Percentiles rank a stretch among this genome's conserved stretches.
Conservation (phyloP, 1,140 invertebrate species). For the Acromyrmex charruanus region DNA sequence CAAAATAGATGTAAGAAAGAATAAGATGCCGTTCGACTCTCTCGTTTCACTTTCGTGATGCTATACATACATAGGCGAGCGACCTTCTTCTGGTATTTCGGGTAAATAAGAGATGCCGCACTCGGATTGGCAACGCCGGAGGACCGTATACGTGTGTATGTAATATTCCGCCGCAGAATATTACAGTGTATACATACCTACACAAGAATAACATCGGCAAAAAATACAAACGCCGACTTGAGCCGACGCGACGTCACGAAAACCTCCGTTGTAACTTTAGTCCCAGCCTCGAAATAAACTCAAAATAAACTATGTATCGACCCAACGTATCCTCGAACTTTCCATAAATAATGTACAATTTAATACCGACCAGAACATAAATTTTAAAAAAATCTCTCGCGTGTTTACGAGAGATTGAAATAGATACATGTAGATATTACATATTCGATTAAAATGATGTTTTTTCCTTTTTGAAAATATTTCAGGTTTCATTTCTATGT, state of each 20-base stretch:
- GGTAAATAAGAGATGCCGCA: conserved; percentile 43
- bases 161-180: neutral
- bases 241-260: neutral
- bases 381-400: neutral
- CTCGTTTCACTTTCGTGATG: conserved; percentile 48
- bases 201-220: neutral
- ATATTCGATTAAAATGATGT: too few relatives aligned
- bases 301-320: conserved; percentile 31
- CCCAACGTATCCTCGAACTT: neutral
- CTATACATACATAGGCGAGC: neutral
- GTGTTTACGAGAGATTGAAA: neutral
- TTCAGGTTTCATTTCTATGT: neutral
- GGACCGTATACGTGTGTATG: neutral
- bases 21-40: conserved; percentile 9
- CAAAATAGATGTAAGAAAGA: conserved; percentile 13
- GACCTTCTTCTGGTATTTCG: conserved; percentile 60
- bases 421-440: neutral
- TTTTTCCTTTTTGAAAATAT: neutral
- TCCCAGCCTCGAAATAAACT: neutral
- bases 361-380: neutral
- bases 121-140: conserved; percentile 23
- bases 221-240: neutral
- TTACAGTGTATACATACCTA: neutral
- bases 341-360: neutral
- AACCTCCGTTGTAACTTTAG: conserved; percentile 19